Conservation (phyloP, 2,797 vertebrate species). For the Babyrousa celebensis region DNA sequence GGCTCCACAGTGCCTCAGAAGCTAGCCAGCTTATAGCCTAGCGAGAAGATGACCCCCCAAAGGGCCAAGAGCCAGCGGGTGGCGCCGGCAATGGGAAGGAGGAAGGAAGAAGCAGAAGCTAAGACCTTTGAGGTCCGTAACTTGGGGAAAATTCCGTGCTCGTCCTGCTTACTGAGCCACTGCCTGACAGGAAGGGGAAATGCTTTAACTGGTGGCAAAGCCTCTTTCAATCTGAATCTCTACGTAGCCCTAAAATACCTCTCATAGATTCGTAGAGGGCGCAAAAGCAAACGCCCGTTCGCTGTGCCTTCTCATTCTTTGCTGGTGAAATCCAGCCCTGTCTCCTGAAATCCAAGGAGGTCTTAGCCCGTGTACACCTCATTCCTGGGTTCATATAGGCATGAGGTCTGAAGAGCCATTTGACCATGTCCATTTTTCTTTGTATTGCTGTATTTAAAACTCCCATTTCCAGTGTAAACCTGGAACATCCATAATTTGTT, state of each 20-base stretch:
- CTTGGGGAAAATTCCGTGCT: neutral
- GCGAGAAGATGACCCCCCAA: neutral
- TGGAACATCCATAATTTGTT: neutral
- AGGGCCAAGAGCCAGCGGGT: neutral
- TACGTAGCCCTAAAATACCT: neutral
- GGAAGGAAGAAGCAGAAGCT: neutral
- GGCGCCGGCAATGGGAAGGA: neutral
- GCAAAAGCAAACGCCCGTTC: neutral
- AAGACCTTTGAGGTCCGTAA: neutral
- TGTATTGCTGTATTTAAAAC: neutral
- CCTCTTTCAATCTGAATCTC: neutral
- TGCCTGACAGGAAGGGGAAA: neutral
- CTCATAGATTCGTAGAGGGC: neutral
- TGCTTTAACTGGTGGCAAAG: neutral
- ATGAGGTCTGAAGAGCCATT: neutral
- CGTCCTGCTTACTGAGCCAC: neutral
- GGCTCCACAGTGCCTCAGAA: neutral
- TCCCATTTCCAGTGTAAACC: neutral
- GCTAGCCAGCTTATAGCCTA: neutral
- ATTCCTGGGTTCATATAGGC: neutral
- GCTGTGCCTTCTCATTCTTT: neutral
- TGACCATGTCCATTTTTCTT: neutral
- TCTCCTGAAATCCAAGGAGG: neutral
- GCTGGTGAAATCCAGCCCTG: neutral
- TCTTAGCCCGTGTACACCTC: neutral